phyloP scores from a whole-genome alignment of 2,888 invertebrate genomes.

The Marasmarcha lunaedactyla region DNA sequence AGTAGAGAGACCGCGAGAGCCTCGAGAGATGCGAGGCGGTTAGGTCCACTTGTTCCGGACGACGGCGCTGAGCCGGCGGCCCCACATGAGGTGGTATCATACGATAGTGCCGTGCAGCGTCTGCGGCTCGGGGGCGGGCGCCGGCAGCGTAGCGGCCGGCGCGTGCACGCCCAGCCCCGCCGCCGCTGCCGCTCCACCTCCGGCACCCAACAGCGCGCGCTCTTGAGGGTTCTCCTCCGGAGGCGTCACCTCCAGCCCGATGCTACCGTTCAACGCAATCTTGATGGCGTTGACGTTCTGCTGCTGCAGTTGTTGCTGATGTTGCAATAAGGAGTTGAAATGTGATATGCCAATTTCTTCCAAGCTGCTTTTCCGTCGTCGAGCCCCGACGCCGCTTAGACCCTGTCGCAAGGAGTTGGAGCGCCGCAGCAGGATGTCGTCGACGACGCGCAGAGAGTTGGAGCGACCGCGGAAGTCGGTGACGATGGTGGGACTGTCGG shows the following conservation, averaged over 20 bases:
- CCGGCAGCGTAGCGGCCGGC: constrained; percentile 37
- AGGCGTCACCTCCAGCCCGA: constrained; percentile 84
- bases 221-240: constrained; percentile 74
- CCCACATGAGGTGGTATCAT: constrained; percentile 96
- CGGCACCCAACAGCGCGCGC: constrained; percentile 45
- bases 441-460: constrained; percentile 88
- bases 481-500: constrained; percentile 88
- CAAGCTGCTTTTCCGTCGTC: constrained; percentile 84
- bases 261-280: constrained; percentile 87
- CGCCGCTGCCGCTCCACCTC: constrained; percentile 62
- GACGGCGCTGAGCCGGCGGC: constrained; percentile 85
- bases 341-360: constrained; percentile 89
- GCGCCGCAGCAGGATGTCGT: constrained; percentile 84
- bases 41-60: constrained; percentile 80
- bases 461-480: constrained; percentile 85
- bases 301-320: constrained; percentile 64
- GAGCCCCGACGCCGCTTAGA: constrained; percentile 73
- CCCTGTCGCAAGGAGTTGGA: constrained; percentile 89
- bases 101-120: constrained; percentile 91
- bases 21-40: constrained; percentile 19
- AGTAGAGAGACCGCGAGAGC: constrained; percentile 45
- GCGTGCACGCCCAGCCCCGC: constrained; percentile 50
- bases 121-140: constrained; percentile 72
- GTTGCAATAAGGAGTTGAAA: constrained; percentile 76
- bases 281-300: constrained; percentile 83